Evolutionary conservation across 2,113 vertebrate genomes (phyloP), one percentile per base, ranked within the genome.

Genomic region (Campylomormyrus numenius): DNA sequence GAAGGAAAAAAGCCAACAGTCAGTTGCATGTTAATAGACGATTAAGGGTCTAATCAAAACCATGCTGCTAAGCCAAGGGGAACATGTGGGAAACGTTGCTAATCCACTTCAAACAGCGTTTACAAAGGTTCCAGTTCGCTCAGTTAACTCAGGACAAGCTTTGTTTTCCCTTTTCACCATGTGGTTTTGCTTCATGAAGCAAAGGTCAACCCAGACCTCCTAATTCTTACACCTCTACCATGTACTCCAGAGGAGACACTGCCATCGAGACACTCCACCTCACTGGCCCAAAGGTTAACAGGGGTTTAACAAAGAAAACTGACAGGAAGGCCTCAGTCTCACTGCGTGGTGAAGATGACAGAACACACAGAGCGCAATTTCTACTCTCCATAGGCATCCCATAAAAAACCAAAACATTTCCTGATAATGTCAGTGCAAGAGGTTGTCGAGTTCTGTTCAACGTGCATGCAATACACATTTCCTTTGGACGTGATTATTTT

Each of bases 11-110:
- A 13, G 48, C 5, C 35, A 48, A 49, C 45, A 39, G 21, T 31
- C n/a, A 35, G 85, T 46, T 62, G 80, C 24, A 46, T 50, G 42
- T 88, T 85, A 89, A 89, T 89, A 45, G 58, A 85, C 21, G 1
- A 89, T 80, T 45, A 89, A 39, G 49, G 52, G 49, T 83, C n/a
- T 53, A 89, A 89, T 83, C 48, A 83, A 53, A 89, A 49, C 48
- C 70, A 83, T 27, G 66, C 46, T 31, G 42, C 35, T 15, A 53
- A 83, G 48, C 49, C 49, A 83, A 11, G 35, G 48, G 49, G 31
- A 56, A 35, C 21, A 52, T 42, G 88, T 45, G 88, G 74, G n/a
- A 84, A 53, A 83, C 6, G 35, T 84, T 89, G 27, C 88, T 56
- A 11, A 39, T 74, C 49, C 17, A 53, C 66, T 89, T 83, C 88